Base-by-base conservation (phyloP, 2,888 invertebrate genomes). In the Melangyna quadrimaculata region DNA sequence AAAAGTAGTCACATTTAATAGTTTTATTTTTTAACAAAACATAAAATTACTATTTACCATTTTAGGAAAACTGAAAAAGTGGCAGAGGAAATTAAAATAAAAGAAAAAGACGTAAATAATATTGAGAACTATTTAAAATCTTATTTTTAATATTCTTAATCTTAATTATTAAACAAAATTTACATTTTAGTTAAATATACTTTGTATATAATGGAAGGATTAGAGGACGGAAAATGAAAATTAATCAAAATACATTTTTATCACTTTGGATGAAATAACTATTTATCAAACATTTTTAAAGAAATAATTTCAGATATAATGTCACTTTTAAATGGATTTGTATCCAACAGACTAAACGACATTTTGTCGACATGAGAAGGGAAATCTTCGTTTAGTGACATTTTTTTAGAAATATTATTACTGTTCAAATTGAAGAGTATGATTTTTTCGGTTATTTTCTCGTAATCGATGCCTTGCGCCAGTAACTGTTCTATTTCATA, bases 401-500 rank as follows among this genome's bases (percentile, higher is more conserved):
- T 7, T 1, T 48, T 65, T 37, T 67, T 43, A 71, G 10, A 45
- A 7, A 55, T 8, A 37, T 29, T 79, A 37, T 22, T 75, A n/a
- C n/a, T n/a, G n/a, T 59, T 57, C 1, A 75, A n/a, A 17, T 79
- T 67, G 1, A 45, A 72, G 17, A 77, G 65, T 45, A 81, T 70
- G 17, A 81, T 78, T 67, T 81, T 77, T n/a, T 78, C 73, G 24
- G 73, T 73, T 22, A 77, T 63, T 57, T 67, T 57, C 57, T 90
- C 89, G 78, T 89, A 89, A 72, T 90, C 89, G 70, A 90, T 89
- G 22, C 89, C 89, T 45, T 88, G 87, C 10, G 87, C 74, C 72
- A 87, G 61, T 51, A 87, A 78, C 27, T 87, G 65, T 53, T 89
- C 87, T 69, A 90, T 80, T 73, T 90, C 90, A 24, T 40, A 48